A percentile compares a stretch with the other conserved stretches of the same genome.
Evolutionary conservation across 2,888 invertebrate species (phyloP).

Genomic region (Galeopsomyia nigrocyanea): DNA sequence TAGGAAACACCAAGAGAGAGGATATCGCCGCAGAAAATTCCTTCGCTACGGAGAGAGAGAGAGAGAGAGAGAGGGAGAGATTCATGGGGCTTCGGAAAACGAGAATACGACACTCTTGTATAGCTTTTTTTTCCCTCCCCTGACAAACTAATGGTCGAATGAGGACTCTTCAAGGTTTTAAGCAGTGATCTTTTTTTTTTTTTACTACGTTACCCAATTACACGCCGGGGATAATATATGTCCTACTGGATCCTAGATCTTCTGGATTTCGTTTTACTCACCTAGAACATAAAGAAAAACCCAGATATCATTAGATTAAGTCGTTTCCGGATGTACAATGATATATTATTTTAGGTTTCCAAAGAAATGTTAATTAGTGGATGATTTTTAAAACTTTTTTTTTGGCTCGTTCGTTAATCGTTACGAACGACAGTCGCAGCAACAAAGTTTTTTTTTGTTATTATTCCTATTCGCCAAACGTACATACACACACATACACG

Average conservation of each 20-base stretch:
- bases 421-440: too few relatives aligned
- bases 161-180: constrained; percentile 19
- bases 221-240: constrained; percentile 11
- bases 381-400: too few relatives aligned
- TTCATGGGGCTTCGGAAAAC: constrained; percentile 41
- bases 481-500: too few relatives aligned
- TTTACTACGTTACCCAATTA: constrained; percentile 40
- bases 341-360: too few relatives aligned
- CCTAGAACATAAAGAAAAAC: constrained; percentile 56
- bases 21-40: constrained; percentile 40
- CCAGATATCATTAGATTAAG: constrained; percentile 16
- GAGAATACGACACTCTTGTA: constrained; percentile 22
- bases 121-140: not conserved
- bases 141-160: constrained; percentile 12
- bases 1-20: constrained; percentile 38
- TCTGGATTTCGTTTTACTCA: constrained; percentile 52
- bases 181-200: constrained; percentile 22
- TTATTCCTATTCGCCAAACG: too few relatives aligned
- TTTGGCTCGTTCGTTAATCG: too few relatives aligned
- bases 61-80: too few relatives aligned
- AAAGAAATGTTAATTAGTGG: too few relatives aligned
- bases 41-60: not conserved
- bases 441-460: too few relatives aligned
- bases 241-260: constrained; percentile 1
- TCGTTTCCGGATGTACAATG: too few relatives aligned